A percentile compares a stretch with the other conserved stretches of the same genome.
Evolutionary conservation across 2,888 invertebrate genomes (phyloP).

Genomic region (Cephalotes varians): DNA sequence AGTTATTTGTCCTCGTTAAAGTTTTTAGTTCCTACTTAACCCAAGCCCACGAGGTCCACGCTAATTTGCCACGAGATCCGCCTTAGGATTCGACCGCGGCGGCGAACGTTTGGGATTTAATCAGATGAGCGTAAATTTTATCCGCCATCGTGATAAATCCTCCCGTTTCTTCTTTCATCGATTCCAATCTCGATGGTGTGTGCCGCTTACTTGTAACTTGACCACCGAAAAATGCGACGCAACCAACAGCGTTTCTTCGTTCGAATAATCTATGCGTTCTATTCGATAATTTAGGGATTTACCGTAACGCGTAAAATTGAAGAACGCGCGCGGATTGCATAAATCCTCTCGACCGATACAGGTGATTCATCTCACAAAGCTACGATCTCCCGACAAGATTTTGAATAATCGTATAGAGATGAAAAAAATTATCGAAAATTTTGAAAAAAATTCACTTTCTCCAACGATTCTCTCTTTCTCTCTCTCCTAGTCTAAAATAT

Average conservation of each 20-base stretch:
- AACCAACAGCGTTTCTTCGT: not conserved
- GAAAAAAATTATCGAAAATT: not conserved
- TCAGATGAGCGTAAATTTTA: slow-evolving; percentile 75
- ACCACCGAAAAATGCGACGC: slow-evolving; percentile 58
- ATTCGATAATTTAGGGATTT: slow-evolving; percentile 28
- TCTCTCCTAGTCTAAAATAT: not conserved
- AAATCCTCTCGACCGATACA: not conserved
- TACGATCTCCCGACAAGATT: not conserved
- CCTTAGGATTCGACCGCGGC: slow-evolving; percentile 56
- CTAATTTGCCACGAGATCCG: slow-evolving; percentile 71
- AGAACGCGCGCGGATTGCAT: not conserved
- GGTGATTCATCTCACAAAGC: not conserved
- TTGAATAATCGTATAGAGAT: not conserved
- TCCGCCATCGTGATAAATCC: slow-evolving; percentile 70
- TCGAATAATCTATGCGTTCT: slow-evolving; percentile 15
- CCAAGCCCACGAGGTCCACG: slow-evolving; percentile 57
- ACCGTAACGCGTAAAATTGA: slow-evolving; percentile 9
- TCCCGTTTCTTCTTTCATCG: slow-evolving; percentile 70
- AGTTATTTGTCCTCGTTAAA: slow-evolving; percentile 76
- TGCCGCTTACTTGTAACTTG: slow-evolving; percentile 55
- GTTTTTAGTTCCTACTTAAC: slow-evolving; percentile 72
- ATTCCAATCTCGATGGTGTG: slow-evolving; percentile 64
- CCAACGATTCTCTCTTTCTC: no score
- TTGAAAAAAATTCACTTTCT: not conserved
- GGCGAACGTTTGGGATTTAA: slow-evolving; percentile 74